These are phyloP conservation scores for pig (Sus scrofa) DNA, from an alignment of 2,113 vertebrate genomes.

Conservation along the genomic window T2T-Sscrofa CM000814.6:110736001-110736500, in stretches of 20 bases:
- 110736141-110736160: not conserved
- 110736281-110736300: slow-evolving; percentile 30
- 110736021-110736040: slow-evolving; percentile 71
- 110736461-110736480: slow-evolving; percentile 16
- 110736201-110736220: slow-evolving; percentile 10
- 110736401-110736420: not conserved
- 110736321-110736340: slow-evolving; percentile 47
- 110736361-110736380: not conserved
- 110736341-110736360: not conserved
- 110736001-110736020: slow-evolving; percentile 74
- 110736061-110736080: slow-evolving; percentile 38
- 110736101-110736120: slow-evolving; percentile 2
- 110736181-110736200: not conserved
- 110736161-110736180: not conserved
- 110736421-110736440: slow-evolving; percentile 43
- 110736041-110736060: slow-evolving; percentile 53
- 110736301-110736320: slow-evolving; percentile 52
- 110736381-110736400: not conserved
- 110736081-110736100: slow-evolving; percentile 46
- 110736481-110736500: slow-evolving; percentile 20
- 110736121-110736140: not conserved
- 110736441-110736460: slow-evolving; percentile 41
- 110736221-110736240: not conserved
- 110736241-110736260: not conserved
- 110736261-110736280: not conserved